These are phyloP conservation scores for Propithecus perrieri DNA, from an alignment of 2,797 vertebrate species.

Conservation along the genomic window DNA sequence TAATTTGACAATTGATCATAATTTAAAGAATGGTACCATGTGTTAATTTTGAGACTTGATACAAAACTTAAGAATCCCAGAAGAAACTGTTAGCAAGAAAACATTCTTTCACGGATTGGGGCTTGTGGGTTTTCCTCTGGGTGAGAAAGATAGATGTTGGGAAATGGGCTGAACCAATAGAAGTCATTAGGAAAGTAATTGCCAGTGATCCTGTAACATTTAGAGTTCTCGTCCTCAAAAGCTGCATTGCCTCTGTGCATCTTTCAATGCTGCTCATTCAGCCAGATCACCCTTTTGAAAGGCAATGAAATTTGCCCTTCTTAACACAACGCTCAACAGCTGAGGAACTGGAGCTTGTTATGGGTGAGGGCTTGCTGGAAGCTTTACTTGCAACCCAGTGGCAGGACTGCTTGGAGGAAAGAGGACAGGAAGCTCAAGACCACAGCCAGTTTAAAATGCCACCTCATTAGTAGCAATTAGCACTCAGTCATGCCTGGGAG, in stretches of 20 bases:
- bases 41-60: constrained; percentile 16
- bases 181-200: constrained; percentile 62
- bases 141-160: constrained; percentile 20
- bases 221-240: constrained; percentile 61
- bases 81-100: not conserved
- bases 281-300: constrained; percentile 52
- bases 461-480: constrained; percentile 78
- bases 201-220: constrained; percentile 50
- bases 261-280: constrained; percentile 22
- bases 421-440: constrained; percentile 56
- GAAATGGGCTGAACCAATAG: constrained; percentile 25
- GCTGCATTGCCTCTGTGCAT: not conserved
- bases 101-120: not conserved
- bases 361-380: not conserved
- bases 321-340: not conserved
- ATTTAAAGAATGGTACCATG: not conserved
- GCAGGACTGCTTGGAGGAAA: constrained; percentile 35
- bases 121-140: constrained; percentile 31
- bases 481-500: constrained; percentile 70
- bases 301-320: constrained; percentile 44
- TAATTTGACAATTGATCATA: constrained; percentile 5
- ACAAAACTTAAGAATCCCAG: not conserved
- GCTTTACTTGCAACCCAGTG: constrained; percentile 42
- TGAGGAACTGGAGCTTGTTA: not conserved
- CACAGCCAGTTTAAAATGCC: constrained; percentile 58